phyloP scores from a whole-genome alignment of 2,113 vertebrate genomes.

The Platycercus adscitus region DNA sequence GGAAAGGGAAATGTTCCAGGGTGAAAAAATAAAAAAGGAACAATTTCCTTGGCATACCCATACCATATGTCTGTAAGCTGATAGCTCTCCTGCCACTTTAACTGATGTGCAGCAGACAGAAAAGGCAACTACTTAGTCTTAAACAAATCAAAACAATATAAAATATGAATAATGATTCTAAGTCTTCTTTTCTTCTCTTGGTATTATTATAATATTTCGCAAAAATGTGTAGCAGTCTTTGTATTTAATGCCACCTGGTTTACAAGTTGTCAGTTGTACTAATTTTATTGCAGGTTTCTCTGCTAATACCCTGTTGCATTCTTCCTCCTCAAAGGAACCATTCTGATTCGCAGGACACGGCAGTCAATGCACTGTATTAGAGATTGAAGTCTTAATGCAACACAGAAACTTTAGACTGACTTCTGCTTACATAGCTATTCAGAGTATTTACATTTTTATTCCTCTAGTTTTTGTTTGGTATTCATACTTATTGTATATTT shows the following conservation, averaged over 20 bases:
- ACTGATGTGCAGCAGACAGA: background rate
- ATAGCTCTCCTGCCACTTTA: background rate
- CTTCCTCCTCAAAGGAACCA: background rate
- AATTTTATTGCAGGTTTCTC: background rate
- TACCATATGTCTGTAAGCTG: background rate
- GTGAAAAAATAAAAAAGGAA: background rate
- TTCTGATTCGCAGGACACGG: background rate
- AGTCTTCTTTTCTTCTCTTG: background rate
- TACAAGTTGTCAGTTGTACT: background rate
- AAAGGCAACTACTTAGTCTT: background rate
- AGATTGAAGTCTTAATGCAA: background rate
- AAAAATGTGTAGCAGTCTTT: background rate
- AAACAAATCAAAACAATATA: background rate
- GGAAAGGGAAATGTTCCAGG: background rate
- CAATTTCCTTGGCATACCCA: background rate
- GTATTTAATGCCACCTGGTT: background rate
- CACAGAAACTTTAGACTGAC: background rate
- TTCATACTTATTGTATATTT: background rate
- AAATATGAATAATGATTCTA: background rate
- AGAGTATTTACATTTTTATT: background rate
- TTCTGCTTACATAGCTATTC: background rate
- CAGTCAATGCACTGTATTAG: background rate
- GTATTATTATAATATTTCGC: background rate
- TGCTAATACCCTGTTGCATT: background rate
- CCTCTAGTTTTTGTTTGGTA: background rate